Evolutionary conservation across 2,113 vertebrate genomes (phyloP).

Genomic region (Piaya cayana): DNA sequence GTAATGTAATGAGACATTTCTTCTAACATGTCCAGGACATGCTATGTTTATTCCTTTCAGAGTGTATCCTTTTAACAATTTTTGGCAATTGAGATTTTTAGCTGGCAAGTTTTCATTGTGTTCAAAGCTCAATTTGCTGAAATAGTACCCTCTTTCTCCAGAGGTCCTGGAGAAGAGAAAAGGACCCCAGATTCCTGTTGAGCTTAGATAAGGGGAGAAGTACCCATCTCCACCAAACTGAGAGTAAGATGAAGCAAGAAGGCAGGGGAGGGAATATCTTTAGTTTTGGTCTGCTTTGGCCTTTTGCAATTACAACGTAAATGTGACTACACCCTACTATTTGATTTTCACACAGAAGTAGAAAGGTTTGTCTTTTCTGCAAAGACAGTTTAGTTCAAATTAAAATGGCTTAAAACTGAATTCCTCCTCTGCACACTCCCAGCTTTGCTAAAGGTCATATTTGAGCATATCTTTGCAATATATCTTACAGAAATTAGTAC

Average conservation of each 20-base stretch:
- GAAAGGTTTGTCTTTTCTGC: not conserved
- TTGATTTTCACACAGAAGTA: not conserved
- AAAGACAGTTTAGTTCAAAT: not conserved
- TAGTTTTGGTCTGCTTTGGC: not conserved
- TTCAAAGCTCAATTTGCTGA: not conserved
- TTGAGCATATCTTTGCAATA: not conserved
- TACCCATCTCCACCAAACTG: not conserved
- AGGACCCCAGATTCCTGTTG: not conserved
- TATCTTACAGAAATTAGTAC: not conserved
- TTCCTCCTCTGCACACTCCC: not conserved
- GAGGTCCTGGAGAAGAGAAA: not conserved
- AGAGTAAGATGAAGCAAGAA: not conserved
- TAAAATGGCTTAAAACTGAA: not conserved
- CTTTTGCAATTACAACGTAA: not conserved
- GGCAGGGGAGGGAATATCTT: fast-evolving
- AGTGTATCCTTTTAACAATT: not conserved
- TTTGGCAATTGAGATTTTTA: conserved; percentile 20
- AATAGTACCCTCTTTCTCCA: not conserved
- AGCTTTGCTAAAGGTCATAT: not conserved
- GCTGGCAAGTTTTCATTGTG: not conserved
- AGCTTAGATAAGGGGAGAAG: not conserved
- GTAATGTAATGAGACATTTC: not conserved
- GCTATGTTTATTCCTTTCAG: not conserved
- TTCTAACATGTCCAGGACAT: not conserved
- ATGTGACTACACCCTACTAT: not conserved